Base-by-base conservation (phyloP, 2,113 vertebrate species). In the Ailurus styani region DNA sequence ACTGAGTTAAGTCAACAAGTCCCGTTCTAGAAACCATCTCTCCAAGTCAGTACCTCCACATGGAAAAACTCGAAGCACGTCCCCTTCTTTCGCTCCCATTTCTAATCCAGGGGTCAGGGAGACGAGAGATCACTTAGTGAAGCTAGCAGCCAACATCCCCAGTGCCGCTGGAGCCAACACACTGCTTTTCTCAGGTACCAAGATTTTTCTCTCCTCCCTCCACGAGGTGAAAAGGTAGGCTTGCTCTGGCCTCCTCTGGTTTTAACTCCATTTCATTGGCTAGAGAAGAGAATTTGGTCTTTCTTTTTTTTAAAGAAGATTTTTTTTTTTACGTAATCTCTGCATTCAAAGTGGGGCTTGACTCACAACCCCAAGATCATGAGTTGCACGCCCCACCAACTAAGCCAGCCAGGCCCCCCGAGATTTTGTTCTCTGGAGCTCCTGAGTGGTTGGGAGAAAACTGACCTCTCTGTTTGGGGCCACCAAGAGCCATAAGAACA, bases 151-250 rank as follows among this genome's bases (percentile, higher is more conserved):
- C 9, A 7, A 6, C 0, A 29, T 40, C 77, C 17, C 20, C 64
- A 7, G 9, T 3, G 70, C 27, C 47, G 40, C 47, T 18, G 17
- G 73, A 73, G 25, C 1, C 13, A 45, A 23, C 6, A 7, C 14
- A 9, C 6, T 68, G 70, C 77, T 72, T 23, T 40, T 6, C 85
- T 72, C 55, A 14, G 7, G 82, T n/a, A 11, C 5, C 18, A 9
- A 47, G 42, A 21, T 3, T 42, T 11, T 45, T 27, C 54, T 75
- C 57, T 25, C 4, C 4, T 21, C 15, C 66, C 45, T n/a, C 57
- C 6, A 15, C 27, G 6, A 0, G 11, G 8, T 4, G 29, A 6
- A 2, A 47, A 2, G n/a, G 45, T 0, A 42, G 14, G 40, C 55
- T 1, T 7, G 23, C 23, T 34, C 5, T 1, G 7, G 40, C 34